Percentiles rank a stretch among this genome's conserved stretches.
phyloP scores from a whole-genome alignment of 2,888 invertebrate species.

The Gymnoscelis rufifasciata region DNA sequence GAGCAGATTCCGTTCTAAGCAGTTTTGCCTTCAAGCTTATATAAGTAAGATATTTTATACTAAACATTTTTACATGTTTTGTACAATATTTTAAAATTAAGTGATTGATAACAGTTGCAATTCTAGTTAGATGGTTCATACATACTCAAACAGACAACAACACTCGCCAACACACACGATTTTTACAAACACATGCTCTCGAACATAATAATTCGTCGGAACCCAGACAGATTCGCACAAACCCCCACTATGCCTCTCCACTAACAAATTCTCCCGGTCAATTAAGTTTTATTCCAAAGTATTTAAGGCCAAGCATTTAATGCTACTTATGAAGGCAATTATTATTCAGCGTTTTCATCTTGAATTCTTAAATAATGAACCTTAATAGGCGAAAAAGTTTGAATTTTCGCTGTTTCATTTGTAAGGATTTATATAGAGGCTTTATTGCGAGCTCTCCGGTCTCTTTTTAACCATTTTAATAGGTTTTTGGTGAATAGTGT shows the following conservation, averaged over 20 bases:
- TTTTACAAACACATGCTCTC: too few species aligned
- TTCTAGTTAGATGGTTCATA: too few species aligned
- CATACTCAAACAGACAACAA: too few species aligned
- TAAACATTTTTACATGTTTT: too few species aligned
- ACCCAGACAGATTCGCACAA: not conserved
- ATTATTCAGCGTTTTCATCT: constrained; percentile 3
- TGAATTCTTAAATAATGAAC: constrained; percentile 4
- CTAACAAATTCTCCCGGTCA: constrained; percentile 2
- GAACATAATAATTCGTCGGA: not conserved
- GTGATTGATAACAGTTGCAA: too few species aligned
- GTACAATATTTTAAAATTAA: too few species aligned
- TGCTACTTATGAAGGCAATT: constrained; percentile 4
- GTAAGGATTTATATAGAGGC: not conserved
- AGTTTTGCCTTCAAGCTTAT: too few species aligned
- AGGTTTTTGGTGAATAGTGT: too few species aligned
- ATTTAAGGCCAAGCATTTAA: constrained; percentile 5
- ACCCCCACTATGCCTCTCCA: not conserved
- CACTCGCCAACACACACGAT: too few species aligned
- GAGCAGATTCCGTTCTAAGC: too few species aligned
- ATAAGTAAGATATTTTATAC: too few species aligned
- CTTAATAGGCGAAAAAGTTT: not conserved
- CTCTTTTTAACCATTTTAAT: too few species aligned
- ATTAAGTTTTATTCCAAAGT: constrained; percentile 2
- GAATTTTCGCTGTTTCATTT: not conserved
- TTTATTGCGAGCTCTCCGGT: not conserved